Percentiles rank a stretch among this genome's conserved stretches.
phyloP scores from a whole-genome alignment of 2,113 vertebrate species.

The Arvicanthis niloticus region DNA sequence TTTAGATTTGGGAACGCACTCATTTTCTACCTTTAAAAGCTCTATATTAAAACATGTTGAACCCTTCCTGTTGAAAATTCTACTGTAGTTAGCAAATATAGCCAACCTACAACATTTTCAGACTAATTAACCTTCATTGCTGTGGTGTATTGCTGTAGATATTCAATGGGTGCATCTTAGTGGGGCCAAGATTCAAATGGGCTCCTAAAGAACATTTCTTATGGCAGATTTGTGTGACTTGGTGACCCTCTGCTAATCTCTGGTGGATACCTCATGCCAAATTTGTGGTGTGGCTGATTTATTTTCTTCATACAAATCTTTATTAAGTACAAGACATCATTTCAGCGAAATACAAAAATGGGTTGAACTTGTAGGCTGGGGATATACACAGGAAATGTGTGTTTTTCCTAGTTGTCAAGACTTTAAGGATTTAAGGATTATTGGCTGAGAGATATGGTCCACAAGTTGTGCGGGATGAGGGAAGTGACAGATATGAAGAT shows the following conservation, averaged over 20 bases:
- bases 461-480: neutral
- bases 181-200: neutral
- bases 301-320: constrained; percentile 27
- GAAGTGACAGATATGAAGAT: neutral
- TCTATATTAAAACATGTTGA: neutral
- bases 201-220: accelerated
- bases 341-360: neutral
- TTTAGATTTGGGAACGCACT: neutral
- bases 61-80: neutral
- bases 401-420: neutral
- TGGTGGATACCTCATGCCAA: neutral
- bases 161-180: accelerated
- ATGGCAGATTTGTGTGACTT: neutral
- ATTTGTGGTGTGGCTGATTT: neutral
- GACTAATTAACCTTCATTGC: neutral
- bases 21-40: neutral
- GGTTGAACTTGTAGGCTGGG: constrained; percentile 1
- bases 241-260: neutral
- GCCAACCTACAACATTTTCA: neutral
- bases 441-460: neutral
- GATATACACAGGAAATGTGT: neutral
- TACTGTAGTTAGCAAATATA: neutral
- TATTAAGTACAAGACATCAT: neutral
- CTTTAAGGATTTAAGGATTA: neutral
- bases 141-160: neutral